Percentiles rank a stretch among this genome's conserved stretches.
phyloP scores from a whole-genome alignment of 2,888 invertebrate genomes.

The Diaprepes abbreviatus region DNA sequence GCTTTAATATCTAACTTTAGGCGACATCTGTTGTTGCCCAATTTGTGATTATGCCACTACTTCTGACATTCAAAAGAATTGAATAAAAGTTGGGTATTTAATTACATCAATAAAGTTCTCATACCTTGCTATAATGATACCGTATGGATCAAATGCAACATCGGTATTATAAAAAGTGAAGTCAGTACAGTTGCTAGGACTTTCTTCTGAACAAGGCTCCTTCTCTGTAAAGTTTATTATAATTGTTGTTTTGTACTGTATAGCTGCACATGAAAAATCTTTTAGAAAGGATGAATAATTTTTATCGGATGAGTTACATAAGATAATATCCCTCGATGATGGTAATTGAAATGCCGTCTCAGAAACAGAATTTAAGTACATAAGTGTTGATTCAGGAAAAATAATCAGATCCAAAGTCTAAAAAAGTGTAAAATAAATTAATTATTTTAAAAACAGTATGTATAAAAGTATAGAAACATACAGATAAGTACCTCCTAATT shows the following conservation, averaged over 20 bases:
- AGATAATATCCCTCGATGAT: constrained; percentile 16
- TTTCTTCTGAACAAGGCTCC: constrained; percentile 12
- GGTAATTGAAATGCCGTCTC: constrained; percentile 22
- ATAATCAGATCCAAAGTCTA: constrained; percentile 44
- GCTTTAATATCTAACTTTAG: no score
- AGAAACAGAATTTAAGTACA: constrained; percentile 3
- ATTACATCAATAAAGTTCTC: no score
- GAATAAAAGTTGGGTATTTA: no score
- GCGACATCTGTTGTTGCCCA: no score
- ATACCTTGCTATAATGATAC: constrained; percentile 44
- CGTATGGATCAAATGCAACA: constrained; percentile 38
- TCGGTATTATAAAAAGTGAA: constrained; percentile 43
- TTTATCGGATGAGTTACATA: constrained; percentile 38
- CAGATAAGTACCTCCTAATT: no score
- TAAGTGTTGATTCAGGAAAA: constrained; percentile 44
- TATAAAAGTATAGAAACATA: no score
- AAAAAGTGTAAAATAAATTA: no score
- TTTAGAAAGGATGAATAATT: constrained; percentile 34
- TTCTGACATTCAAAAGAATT: no score
- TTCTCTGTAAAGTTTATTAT: constrained; percentile 48
- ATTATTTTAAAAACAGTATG: no score
- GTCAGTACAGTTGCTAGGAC: not conserved
- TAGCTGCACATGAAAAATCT: constrained; percentile 47
- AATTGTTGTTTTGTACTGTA: constrained; percentile 32
- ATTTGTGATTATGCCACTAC: no score